Evolutionary conservation across 2,113 vertebrate genomes (phyloP), one percentile per base, ranked within the genome.

Genomic region (Colistium nudipinnis): DNA sequence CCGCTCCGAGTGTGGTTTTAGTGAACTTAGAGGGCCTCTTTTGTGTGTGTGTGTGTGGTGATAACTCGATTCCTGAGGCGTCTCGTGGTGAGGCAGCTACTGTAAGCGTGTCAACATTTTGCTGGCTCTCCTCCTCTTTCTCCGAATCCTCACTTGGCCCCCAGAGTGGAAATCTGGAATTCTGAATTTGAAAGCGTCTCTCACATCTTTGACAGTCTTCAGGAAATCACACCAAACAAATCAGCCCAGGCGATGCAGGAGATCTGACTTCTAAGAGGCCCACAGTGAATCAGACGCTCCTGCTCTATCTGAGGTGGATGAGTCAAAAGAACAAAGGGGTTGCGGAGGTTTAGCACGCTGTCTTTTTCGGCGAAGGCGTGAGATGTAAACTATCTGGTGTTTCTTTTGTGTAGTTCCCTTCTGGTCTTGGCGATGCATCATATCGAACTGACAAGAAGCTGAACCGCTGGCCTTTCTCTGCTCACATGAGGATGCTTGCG

Each of bases 171-270:
- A 88, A 88, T 87, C 83, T 83, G 85, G 86, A 88, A 90, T 87
- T 90, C 60, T 72, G 82, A 86, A 88, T 86, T 89, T 87, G 72
- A 87, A 88, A 89, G 87, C 60, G 10, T 76, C 76, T 86, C 84
- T 88, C 82, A 86, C 83, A 89, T 91, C 85, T 90, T 73, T 90
- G 89, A 90, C 88, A 91, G 85, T 90, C 79, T 87, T 91, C 74
- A 87, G 90, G 88, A 91, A 90, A 91, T 90, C 85, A 83, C 85
- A 89, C 82, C 86, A 86, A 87, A 87, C 87, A 87, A 87, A 91
- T 88, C 85, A 84, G 51, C 65, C 63, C 24, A 72, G 79, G 73
- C 78, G 54, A 82, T 76, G 77, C 75, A 81, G 82, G 76, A 87
- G 85, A 88, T 84, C 87, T 89, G 86, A 81, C 87, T 86, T 85